Base-by-base conservation (phyloP, 2,797 vertebrate species). In the Mycteria americana region DNA sequence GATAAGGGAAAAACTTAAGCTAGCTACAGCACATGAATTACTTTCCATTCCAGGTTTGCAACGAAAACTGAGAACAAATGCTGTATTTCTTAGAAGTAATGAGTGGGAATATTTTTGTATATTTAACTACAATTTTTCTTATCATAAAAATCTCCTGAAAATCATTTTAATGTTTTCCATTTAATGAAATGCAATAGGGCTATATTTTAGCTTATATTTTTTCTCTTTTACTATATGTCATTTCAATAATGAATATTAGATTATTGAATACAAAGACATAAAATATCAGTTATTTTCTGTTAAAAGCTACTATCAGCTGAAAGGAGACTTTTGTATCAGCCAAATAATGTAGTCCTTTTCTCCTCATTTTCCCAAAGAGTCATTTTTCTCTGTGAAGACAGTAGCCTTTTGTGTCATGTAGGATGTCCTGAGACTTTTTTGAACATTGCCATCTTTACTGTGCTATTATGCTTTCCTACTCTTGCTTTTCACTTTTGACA, bases 161-260 rank as follows among this genome's bases (percentile, higher is more conserved):
- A 82, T 59, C 16, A 70, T 92, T 96, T 69, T 57, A 86, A 59
- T 86, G 11, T 77, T 94, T 76, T 85, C 59, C 35, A 64, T 79
- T 91, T 86, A 94, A 95, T 24, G 28, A 56, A 89, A 90, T 69
- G 16, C 24, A 95, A 67, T 53, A 72, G 4, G 13, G 10, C 35
- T 92, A 18, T 76, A 85, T 95, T 97, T 87, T 87, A 88, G 31
- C 33, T 88, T 30, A 3, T 41, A 50, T 23, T 91, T 93, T 95
- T 91, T 76, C 75, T 81, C 10, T 31, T 90, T 85, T 85, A 30
- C 19, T 82, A 7, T 74, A 35, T 77, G 11, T 77, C 43, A 92
- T 95, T 94, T 97, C 68, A 92, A 85, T 63, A 94, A 74, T 70
- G 22, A 62, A 43, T 80, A 64, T 88, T 24, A 95, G 39, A 94